phyloP scores from a whole-genome alignment of 2,113 vertebrate genomes.

The Callospermophilus lateralis region DNA sequence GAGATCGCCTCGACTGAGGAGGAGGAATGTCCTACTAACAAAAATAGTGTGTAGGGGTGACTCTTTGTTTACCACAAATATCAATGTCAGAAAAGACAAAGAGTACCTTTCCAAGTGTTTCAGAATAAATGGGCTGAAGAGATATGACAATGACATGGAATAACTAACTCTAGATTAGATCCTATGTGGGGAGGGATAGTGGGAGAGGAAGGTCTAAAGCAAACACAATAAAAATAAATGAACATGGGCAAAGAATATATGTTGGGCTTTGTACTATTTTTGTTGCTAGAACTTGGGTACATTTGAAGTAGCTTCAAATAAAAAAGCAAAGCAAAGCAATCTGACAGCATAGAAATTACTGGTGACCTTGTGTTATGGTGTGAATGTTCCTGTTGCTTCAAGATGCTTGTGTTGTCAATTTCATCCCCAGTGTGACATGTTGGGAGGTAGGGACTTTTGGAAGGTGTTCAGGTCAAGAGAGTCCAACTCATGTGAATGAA shows the following conservation, averaged over 20 bases:
- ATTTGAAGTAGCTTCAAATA: slow-evolving; percentile 6
- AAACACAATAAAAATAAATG: neutral
- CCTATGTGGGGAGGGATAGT: rapidly evolving
- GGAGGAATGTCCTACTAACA: neutral
- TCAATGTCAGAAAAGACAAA: neutral
- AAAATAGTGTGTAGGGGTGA: neutral
- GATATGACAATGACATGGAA: neutral
- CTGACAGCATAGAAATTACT: neutral
- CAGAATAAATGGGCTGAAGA: neutral
- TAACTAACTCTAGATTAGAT: neutral
- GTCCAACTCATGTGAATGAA: neutral
- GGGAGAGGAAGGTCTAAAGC: neutral
- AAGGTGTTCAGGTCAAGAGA: neutral
- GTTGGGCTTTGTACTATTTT: neutral
- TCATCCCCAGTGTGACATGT: neutral
- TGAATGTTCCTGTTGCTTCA: neutral
- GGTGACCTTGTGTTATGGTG: neutral
- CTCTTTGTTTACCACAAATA: slow-evolving; percentile 1
- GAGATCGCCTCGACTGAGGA: neutral
- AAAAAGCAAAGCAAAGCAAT: neutral
- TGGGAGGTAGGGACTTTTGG: no score
- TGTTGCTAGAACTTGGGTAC: neutral
- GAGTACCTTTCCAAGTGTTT: neutral
- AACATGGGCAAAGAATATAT: neutral
- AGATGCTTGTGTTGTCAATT: neutral